phyloP scores from a whole-genome alignment of 2,888 invertebrate genomes.

The Tiphia femorata region DNA sequence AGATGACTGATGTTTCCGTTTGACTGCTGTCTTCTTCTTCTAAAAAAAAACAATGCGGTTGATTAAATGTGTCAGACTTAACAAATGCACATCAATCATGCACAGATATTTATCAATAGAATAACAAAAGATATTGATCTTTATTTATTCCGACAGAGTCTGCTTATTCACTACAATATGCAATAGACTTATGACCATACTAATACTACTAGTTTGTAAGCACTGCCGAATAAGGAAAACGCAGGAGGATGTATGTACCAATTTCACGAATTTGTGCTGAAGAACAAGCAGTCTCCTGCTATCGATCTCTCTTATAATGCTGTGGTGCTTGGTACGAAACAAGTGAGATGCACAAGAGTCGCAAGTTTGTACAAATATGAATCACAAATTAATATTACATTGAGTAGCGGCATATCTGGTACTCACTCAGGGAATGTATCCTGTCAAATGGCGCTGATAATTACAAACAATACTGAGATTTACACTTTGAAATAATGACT shows the following conservation, averaged over 20 bases:
- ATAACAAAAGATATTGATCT: slow-evolving; percentile 33
- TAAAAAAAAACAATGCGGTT: slow-evolving; percentile 55
- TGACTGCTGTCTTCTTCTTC: slow-evolving; percentile 73
- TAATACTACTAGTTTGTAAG: no score
- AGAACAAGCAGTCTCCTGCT: slow-evolving; percentile 50
- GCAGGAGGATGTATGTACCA: no score
- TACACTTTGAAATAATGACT: slow-evolving; percentile 67
- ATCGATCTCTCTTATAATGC: slow-evolving; percentile 40
- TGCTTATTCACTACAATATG: slow-evolving; percentile 44
- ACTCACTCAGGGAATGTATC: slow-evolving; percentile 68
- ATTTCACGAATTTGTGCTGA: slow-evolving; percentile 6
- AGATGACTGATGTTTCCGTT: slow-evolving; percentile 73
- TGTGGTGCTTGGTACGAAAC: slow-evolving; percentile 64
- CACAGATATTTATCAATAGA: slow-evolving; percentile 44
- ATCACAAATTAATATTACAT: slow-evolving; percentile 61
- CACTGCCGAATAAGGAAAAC: no score
- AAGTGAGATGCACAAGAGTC: slow-evolving; percentile 58
- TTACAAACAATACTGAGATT: slow-evolving; percentile 68
- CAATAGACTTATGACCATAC: no score
- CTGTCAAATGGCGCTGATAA: slow-evolving; percentile 69
- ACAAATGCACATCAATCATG: slow-evolving; percentile 60
- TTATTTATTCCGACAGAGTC: slow-evolving; percentile 37
- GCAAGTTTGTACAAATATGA: slow-evolving; percentile 53
- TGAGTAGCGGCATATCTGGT: slow-evolving; percentile 68
- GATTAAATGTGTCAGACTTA: slow-evolving; percentile 31